Percentiles rank a stretch among this genome's conserved stretches.
Conservation (phyloP, 2,797 vertebrate species). For the Gymnothorax javanicus region DNA sequence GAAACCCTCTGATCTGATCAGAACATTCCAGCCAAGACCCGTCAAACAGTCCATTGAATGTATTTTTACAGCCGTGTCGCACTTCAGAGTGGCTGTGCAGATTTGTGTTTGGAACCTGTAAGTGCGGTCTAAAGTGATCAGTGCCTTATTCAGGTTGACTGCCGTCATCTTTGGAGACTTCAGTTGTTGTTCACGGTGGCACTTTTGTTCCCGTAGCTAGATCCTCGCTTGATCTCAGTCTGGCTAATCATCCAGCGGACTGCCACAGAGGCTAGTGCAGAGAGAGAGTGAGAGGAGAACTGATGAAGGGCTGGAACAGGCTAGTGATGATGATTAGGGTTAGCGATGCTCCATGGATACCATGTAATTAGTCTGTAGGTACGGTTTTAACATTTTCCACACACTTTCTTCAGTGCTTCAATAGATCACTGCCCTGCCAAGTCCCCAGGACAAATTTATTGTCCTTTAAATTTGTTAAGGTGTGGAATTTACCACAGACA, state of each 20-base stretch:
- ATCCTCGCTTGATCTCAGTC: constrained; percentile 90
- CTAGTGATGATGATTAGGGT: neutral
- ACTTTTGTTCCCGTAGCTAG: constrained; percentile 84
- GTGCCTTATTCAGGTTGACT: constrained; percentile 59
- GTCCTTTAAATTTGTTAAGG: neutral
- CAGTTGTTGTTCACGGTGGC: constrained; percentile 71
- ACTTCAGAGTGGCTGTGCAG: constrained; percentile 12
- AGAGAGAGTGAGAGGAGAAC: constrained; percentile 16
- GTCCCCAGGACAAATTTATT: neutral
- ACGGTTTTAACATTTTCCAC: neutral
- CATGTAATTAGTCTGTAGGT: neutral
- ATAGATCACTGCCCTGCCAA: constrained; percentile 20
- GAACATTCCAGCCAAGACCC: neutral
- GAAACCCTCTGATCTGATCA: neutral
- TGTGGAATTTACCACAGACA: constrained; percentile 5
- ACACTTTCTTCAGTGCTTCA: neutral
- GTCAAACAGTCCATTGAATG: neutral
- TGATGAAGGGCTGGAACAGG: neutral
- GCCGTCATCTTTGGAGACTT: constrained; percentile 48
- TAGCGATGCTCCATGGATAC: neutral
- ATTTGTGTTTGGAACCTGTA: constrained; percentile 21
- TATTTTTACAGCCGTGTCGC: constrained; percentile 58
- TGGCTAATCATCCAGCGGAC: constrained; percentile 95
- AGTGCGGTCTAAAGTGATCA: constrained; percentile 53
- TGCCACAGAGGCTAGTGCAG: constrained; percentile 78